Evolutionary conservation across 2,797 vertebrate genomes (phyloP).

Genomic region (Takifugu rubripes): DNA sequence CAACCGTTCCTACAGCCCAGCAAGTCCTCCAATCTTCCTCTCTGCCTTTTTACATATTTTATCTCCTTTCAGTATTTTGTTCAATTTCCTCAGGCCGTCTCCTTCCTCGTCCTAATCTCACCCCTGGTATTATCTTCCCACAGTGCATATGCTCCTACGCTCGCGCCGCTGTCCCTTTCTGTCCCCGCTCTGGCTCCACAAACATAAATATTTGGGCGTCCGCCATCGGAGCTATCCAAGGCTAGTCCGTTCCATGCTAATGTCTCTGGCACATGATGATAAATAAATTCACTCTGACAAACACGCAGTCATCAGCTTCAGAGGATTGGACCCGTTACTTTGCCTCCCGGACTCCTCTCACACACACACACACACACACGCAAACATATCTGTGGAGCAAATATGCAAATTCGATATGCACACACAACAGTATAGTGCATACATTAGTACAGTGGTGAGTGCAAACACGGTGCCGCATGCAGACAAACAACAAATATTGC

Average conservation of each 20-base stretch:
- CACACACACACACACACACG: slow-evolving; percentile 41
- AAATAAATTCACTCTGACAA: slow-evolving; percentile 68
- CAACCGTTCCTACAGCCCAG: slow-evolving; percentile 47
- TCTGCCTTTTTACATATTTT: slow-evolving; percentile 44
- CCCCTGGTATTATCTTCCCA: slow-evolving; percentile 42
- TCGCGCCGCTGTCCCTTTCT: slow-evolving; percentile 29
- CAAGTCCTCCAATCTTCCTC: slow-evolving; percentile 30
- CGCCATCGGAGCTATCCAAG: slow-evolving; percentile 61
- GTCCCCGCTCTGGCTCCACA: slow-evolving; percentile 39
- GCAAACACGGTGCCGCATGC: slow-evolving; percentile 7
- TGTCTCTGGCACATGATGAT: slow-evolving; percentile 69
- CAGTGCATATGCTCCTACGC: slow-evolving; percentile 14
- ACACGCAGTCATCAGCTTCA: slow-evolving; percentile 69
- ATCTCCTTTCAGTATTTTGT: slow-evolving; percentile 46
- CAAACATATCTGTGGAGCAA: slow-evolving; percentile 33
- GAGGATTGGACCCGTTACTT: slow-evolving; percentile 43
- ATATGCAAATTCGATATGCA: slow-evolving; percentile 40
- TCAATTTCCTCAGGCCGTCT: slow-evolving; percentile 32
- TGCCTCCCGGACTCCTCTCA: slow-evolving; percentile 23
- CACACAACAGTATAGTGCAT: slow-evolving; percentile 17
- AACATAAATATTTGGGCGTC: slow-evolving; percentile 65
- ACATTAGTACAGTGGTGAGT: not conserved
- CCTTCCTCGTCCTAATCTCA: slow-evolving; percentile 53
- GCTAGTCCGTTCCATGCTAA: slow-evolving; percentile 74
- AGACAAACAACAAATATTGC: slow-evolving; percentile 14